Percentiles rank a stretch among this genome's conserved stretches.
These are phyloP conservation scores for Hippocampus comes DNA, from an alignment of 2,113 vertebrate genomes.

Conservation along the genomic window DNA sequence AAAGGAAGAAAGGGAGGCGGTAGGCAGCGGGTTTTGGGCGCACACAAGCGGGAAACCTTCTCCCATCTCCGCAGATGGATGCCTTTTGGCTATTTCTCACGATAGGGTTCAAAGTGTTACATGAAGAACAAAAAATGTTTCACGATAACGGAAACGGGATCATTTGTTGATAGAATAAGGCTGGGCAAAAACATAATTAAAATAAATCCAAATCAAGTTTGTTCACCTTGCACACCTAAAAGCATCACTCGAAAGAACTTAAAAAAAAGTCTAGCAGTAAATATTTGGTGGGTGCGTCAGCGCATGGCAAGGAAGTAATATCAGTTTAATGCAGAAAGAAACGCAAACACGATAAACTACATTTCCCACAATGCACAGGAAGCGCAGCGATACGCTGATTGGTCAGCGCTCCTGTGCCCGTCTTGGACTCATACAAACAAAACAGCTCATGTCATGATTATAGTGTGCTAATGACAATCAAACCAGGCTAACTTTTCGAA, in stretches of 20 bases:
- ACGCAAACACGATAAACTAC: slow-evolving; percentile 35
- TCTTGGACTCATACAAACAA: slow-evolving; percentile 6
- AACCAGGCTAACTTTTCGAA: slow-evolving; percentile 16
- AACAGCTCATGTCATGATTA: not conserved
- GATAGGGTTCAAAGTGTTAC: not conserved
- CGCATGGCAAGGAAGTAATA: too few species aligned
- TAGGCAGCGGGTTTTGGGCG: slow-evolving; percentile 70
- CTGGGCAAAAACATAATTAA: not conserved
- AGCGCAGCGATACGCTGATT: slow-evolving; percentile 39
- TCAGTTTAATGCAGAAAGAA: not conserved
- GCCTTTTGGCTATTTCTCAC: not conserved
- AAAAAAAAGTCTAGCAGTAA: not conserved
- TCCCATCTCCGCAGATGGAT: slow-evolving; percentile 32
- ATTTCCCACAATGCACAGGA: slow-evolving; percentile 53
- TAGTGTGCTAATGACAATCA: slow-evolving; percentile 7
- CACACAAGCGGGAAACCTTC: slow-evolving; percentile 73
- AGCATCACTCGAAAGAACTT: not conserved
- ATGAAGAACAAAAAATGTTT: not conserved
- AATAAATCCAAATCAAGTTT: not conserved
- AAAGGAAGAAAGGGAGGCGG: slow-evolving; percentile 61
- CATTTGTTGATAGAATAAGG: not conserved
- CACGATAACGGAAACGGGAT: not conserved
- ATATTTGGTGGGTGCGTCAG: not conserved
- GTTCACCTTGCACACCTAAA: not conserved
- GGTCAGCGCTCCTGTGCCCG: slow-evolving; percentile 21